These are phyloP conservation scores for Thripadectes ignobilis DNA, from an alignment of 2,797 vertebrate genomes.

Conservation along the genomic window DNA sequence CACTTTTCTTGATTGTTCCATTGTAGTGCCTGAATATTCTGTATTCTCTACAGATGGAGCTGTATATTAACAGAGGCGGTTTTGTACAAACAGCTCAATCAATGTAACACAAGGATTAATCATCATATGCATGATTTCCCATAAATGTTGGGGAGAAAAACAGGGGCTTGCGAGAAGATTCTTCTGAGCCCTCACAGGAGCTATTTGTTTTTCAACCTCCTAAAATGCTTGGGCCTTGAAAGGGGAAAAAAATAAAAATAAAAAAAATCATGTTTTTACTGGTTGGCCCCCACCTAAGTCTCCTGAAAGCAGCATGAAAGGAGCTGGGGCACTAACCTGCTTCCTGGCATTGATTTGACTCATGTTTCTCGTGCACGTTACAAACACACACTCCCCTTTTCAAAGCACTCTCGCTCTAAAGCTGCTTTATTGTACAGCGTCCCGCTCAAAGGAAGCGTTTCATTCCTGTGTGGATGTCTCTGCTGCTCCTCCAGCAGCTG, in stretches of 20 bases:
- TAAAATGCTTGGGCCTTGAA: neutral
- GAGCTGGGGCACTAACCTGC: neutral
- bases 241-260: too few relatives aligned
- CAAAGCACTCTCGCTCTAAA: neutral
- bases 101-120: conserved; percentile 39
- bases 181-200: neutral
- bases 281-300: neutral
- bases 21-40: conserved; percentile 22
- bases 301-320: neutral
- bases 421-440: neutral
- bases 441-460: neutral
- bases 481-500: neutral
- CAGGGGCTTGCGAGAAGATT: neutral
- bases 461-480: neutral
- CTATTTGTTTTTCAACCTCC: neutral
- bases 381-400: neutral
- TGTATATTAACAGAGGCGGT: conserved; percentile 38
- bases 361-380: fast-evolving
- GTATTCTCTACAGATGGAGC: conserved; percentile 43
- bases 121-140: conserved; percentile 26
- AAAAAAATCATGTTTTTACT: neutral
- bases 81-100: conserved; percentile 56
- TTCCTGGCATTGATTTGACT: neutral
- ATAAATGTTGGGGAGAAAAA: conserved; percentile 2
- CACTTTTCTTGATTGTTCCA: conserved; percentile 13